Evolutionary conservation across 2,797 vertebrate genomes (phyloP).

Genomic region (Melanotaenia parkinsoni): DNA sequence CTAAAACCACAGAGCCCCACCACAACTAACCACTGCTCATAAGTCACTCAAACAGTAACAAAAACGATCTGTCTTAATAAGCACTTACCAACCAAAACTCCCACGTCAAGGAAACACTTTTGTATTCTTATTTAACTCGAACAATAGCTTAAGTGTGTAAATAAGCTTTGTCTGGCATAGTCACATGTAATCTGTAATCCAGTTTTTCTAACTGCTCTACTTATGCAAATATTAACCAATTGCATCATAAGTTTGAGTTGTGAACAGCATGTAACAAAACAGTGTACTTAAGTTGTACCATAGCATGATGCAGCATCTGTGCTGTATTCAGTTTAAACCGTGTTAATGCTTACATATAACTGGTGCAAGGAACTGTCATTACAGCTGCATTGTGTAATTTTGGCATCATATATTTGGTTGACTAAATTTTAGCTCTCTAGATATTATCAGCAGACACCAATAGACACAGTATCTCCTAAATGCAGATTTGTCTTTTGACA

Average conservation of each 20-base stretch:
- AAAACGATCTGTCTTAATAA: neutral
- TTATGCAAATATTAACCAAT: no score
- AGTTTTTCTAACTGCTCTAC: neutral
- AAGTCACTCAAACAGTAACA: neutral
- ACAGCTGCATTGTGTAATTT: neutral
- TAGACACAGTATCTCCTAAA: slow-evolving; percentile 12
- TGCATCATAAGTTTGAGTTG: neutral
- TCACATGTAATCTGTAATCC: neutral
- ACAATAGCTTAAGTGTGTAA: neutral
- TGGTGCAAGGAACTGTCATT: neutral
- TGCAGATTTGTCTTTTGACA: slow-evolving; percentile 45
- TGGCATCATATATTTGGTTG: neutral
- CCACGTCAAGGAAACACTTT: neutral
- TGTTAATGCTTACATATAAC: neutral
- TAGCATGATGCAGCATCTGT: neutral
- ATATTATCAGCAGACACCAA: slow-evolving; percentile 39
- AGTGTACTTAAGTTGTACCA: neutral
- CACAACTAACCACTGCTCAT: neutral
- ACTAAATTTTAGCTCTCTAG: slow-evolving; percentile 13
- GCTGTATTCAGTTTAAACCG: neutral
- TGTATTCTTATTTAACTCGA: neutral
- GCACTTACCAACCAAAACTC: neutral
- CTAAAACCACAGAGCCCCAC: neutral
- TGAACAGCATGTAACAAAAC: neutral
- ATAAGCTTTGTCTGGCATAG: neutral